Conservation (phyloP, 2,888 invertebrate genomes). For the Idaea biselata region DNA sequence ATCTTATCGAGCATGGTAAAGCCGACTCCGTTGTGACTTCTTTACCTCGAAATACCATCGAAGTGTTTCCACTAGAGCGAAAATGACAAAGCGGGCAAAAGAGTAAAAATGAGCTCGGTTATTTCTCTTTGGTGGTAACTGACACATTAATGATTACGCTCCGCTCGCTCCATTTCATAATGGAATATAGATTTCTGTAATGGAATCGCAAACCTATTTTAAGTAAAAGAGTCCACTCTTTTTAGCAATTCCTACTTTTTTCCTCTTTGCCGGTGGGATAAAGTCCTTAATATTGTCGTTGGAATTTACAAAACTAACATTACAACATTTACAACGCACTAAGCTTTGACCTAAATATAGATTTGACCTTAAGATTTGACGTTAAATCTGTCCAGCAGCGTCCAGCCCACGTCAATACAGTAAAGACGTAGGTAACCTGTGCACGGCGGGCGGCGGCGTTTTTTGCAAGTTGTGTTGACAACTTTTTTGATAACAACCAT, state of each 20-base stretch:
- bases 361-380: not conserved
- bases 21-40: not conserved
- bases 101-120: no score
- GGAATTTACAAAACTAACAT: not conserved
- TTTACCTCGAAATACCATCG: no score
- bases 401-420: not conserved
- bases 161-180: no score
- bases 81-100: no score
- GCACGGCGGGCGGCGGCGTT: not conserved
- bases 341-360: not conserved
- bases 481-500: not conserved
- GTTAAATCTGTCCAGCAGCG: not conserved
- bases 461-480: not conserved
- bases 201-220: no score
- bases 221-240: no score
- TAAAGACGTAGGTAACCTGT: not conserved
- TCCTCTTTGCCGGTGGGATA: not conserved
- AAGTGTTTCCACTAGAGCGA: no score
- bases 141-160: no score
- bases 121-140: no score
- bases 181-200: no score
- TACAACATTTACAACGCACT: not conserved
- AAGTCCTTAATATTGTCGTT: not conserved
- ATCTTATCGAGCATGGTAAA: not conserved
- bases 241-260: no score